A percentile compares a stretch with the other conserved stretches of the same genome.
Conservation (phyloP, 2,113 vertebrate genomes). For the Anoplopoma fimbria region DNA sequence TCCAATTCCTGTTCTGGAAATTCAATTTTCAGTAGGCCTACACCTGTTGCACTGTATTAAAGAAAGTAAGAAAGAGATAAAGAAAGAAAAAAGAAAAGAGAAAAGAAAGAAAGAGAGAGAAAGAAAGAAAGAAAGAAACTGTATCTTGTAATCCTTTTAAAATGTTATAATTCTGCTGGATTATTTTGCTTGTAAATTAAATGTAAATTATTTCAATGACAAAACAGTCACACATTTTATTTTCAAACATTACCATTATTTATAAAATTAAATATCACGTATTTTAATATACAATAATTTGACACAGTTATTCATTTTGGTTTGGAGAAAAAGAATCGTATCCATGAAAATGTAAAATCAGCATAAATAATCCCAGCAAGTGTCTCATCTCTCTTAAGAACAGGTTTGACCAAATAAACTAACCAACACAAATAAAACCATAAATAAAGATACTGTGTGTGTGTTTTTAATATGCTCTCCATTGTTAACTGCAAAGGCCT, state of each 20-base stretch:
- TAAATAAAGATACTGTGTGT: slow-evolving; percentile 35
- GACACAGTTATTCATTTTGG: not conserved
- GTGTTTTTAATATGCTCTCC: slow-evolving; percentile 52
- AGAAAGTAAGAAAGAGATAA: slow-evolving; percentile 6
- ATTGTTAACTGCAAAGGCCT: slow-evolving; percentile 69
- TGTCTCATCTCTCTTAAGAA: slow-evolving; percentile 7
- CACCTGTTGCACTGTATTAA: slow-evolving; percentile 65
- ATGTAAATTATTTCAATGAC: not conserved
- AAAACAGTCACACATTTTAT: not conserved
- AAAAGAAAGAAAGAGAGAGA: not conserved
- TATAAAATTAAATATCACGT: not conserved
- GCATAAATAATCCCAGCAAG: not conserved
- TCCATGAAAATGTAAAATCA: slow-evolving; percentile 3
- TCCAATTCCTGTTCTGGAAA: not conserved
- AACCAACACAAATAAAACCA: not conserved
- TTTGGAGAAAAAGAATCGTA: not conserved
- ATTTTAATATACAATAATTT: not conserved
- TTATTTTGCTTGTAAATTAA: not conserved
- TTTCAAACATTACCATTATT: not conserved
- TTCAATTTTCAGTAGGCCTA: slow-evolving; percentile 31
- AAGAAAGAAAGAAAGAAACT: not conserved
- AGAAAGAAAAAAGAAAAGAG: not conserved
- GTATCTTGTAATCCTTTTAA: not conserved
- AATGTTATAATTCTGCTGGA: not conserved
- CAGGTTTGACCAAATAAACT: slow-evolving; percentile 39